Base-by-base conservation (phyloP, 1,140 invertebrate genomes). In the Doryteuthis pealeii region DNA sequence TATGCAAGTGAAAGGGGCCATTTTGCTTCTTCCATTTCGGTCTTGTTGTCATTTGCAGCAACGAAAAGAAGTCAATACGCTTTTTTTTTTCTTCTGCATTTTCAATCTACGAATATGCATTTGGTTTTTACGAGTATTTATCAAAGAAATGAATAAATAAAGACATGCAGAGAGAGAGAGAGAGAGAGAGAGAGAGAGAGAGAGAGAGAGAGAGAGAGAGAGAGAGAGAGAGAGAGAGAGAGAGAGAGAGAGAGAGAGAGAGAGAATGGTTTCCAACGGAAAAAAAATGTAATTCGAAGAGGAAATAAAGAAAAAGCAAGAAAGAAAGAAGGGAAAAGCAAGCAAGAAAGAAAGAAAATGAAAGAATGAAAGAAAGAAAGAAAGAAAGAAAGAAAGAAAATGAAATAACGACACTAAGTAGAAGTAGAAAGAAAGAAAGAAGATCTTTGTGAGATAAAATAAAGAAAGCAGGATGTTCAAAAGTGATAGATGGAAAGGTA, bases 301-400 rank as follows among this genome's bases (percentile, higher is more conserved):
- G 54, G 62, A 32, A 33, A 40, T 62, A 12, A 73, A 32, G 40
- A 28, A 54, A 65, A 33, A 33, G 43, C 26, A 26, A 73, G n/a
- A 49, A 31, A 73, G 30, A 73, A 26, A 32, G 43, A 73, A 6
- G 65, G 43, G 33, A 8, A 73, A 32, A 65, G 26, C 10, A 33
- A 62, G 45, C 58, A n/a, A 73, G 49, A 32, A n/a, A 32, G 3
- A 65, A 54, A 73, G 43, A 65, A 1, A 73, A 54, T 31, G 43
- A 45, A 2, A 72, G 71, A 72, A 0, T 58, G 71, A 72, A 15
- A 72, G 71, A 62, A 30, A 72, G 71, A 49, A 30, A 72, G 4
- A 62, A 30, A 72, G 49, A 54, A 1, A 31, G 49, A 58, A 31
- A 72, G 49, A 62, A 31, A 74, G 72, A 68, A 14, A 40, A 12